Base-by-base conservation (phyloP, 2,113 vertebrate species). In the Alethe diademata region DNA sequence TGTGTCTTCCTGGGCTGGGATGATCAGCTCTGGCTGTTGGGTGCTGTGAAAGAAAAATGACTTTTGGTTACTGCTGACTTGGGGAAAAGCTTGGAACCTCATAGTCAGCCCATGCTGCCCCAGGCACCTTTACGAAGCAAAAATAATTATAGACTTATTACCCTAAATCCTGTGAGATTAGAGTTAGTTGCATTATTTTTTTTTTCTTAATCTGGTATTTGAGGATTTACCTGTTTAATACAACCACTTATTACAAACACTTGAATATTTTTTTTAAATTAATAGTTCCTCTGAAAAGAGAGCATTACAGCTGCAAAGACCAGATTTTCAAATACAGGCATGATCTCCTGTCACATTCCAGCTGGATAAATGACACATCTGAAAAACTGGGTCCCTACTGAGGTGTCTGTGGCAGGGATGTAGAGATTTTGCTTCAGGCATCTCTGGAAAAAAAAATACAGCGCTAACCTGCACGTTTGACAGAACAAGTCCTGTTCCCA, bases 181-280 rank as follows among this genome's bases (percentile, higher is more conserved):
- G 54, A 71, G 74, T 58, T 58, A 45, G 57, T 47, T 92, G 42
- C 17, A 53, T 67, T 84, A 28, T 76, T 60, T 87, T 75, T 76
- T 48, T 70, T 61, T 42, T 11, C 23, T 25, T 93, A 73, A 78
- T 87, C 73, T 57, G 50, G 11, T 75, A 50, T 69, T 93, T 95
- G 81, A 96, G 47, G 72, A 90, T 95, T 95, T 96, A 60, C 54
- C 83, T 88, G 42, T 95, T 91, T 93, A 96, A 81, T 90, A 29
- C 45, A 88, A 42, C 31, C 18, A 40, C 73, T 93, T 90, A 78
- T 47, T 94, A 66, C 57, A 93, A 92, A 84, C 43, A 70, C 33
- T 56, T 40, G 20, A 42, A 28, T 83, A 4, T 51, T 31, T 56
- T 35, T 51, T 88, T 83, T 29, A 1, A 76, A 82, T 86, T 88